Evolutionary conservation across 2,888 invertebrate species (phyloP), one percentile per base, ranked within the genome.

Genomic region (Amphipoea lucens): DNA sequence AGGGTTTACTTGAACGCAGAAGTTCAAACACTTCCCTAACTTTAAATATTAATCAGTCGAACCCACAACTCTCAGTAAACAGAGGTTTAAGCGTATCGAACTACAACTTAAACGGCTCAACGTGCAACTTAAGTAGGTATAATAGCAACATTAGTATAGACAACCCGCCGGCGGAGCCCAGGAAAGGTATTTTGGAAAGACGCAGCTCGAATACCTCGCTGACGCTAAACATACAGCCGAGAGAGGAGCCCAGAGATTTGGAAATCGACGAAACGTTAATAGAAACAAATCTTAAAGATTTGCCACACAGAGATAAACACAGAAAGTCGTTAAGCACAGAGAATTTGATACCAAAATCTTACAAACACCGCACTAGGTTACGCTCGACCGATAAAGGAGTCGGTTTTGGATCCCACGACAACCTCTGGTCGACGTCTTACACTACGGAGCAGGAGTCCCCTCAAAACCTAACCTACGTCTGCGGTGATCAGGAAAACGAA

Each of bases 11-110:
- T 9, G 98, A 99, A 92, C 97, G 99, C 48, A 97, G 99, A 76
- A 99, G 99, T 74, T 99, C 99, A 2, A 99, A 99, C 92, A 99
- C 99, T 0, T 99, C 99, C 78, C 96, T 99, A 3, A 99, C 99
- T 0, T 97, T 99, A 42, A 98, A 98, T 80, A 97, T 97, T 14
- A 97, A 96, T 79, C 96, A 91, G 45, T 96, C 96, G 0, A 96
- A 96, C 78, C 95, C 96, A 0, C 97, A 97, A 78, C 86, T 97
- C 48, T 97, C 97, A 1, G 94, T 94, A 0, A 97, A 96, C 76
- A 90, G 95, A 79, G 96, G 95, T 0, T 89, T 97, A 0, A 97
- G 97, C 79, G 93, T 97, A 20, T 97, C 97, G 0, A 97, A 97
- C 87, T 97, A 97, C 81, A 97, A 97, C 78, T 88, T 97, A 29